These are phyloP conservation scores for Limanda limanda DNA, from an alignment of 2,113 vertebrate genomes.

Conservation along the genomic window DNA sequence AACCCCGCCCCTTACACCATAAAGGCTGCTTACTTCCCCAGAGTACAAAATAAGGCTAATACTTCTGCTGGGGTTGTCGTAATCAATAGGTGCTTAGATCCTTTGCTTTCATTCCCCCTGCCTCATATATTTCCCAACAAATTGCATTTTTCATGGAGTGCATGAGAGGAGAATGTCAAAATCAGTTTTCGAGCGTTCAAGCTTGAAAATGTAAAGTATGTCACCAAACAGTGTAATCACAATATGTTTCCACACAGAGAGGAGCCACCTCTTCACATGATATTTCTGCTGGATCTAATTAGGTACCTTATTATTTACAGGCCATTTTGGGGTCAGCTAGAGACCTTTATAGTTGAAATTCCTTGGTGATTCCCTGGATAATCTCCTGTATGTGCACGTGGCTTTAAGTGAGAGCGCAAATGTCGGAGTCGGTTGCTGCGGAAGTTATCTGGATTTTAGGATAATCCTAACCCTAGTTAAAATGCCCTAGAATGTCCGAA, in stretches of 20 bases:
- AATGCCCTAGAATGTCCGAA: no score
- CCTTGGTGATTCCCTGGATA: not conserved
- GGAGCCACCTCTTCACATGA: not conserved
- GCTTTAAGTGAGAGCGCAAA: no score
- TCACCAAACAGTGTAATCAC: not conserved
- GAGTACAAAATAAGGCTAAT: constrained; percentile 10
- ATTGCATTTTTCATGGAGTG: not conserved
- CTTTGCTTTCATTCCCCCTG: not conserved
- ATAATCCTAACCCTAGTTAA: no score
- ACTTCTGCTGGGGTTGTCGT: not conserved
- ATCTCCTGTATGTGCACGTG: no score
- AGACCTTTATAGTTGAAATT: not conserved
- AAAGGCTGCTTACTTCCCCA: not conserved
- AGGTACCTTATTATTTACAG: not conserved
- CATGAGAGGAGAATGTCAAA: not conserved
- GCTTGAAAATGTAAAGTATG: not conserved
- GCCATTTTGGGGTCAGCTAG: not conserved
- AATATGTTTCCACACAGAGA: not conserved
- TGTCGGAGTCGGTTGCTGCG: no score
- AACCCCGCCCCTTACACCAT: not conserved
- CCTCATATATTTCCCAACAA: not conserved
- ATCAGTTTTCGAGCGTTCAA: not conserved
- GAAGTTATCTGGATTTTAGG: not conserved
- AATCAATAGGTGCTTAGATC: constrained; percentile 25
- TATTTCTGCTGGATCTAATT: constrained; percentile 14